phyloP scores from a whole-genome alignment of 2,113 vertebrate genomes.

The Lophius piscatorius region DNA sequence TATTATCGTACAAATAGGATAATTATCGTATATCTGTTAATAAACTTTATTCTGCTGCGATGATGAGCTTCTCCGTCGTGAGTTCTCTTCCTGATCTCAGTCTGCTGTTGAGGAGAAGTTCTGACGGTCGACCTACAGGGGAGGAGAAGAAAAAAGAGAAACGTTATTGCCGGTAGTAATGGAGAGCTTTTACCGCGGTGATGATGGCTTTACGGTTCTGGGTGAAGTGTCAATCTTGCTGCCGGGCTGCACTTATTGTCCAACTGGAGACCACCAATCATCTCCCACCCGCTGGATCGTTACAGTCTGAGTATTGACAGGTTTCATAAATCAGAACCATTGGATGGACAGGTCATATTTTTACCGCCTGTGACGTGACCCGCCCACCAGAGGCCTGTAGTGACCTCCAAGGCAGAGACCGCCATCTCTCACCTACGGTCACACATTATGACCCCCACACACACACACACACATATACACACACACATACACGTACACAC shows the following conservation, averaged over 20 bases:
- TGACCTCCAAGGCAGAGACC: conserved; percentile 53
- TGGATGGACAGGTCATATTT: conserved; percentile 78
- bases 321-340: conserved; percentile 77
- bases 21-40: too few relatives aligned
- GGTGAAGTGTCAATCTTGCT: conserved; percentile 58
- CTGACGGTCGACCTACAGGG: too few relatives aligned
- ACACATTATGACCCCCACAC: conserved; percentile 28
- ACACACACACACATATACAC: conserved; percentile 9
- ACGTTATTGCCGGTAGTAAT: conserved; percentile 30
- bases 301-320: conserved; percentile 73
- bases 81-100: too few relatives aligned
- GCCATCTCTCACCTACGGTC: conserved; percentile 24
- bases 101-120: too few relatives aligned
- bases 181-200: conserved; percentile 32
- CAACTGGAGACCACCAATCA: conserved; percentile 52
- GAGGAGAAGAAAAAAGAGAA: conserved; percentile 22
- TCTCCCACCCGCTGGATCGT: conserved; percentile 46
- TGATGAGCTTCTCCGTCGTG: too few relatives aligned
- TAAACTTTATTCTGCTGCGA: too few relatives aligned
- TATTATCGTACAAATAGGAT: too few relatives aligned
- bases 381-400: conserved; percentile 52
- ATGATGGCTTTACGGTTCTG: conserved; percentile 42
- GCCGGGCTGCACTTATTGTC: conserved; percentile 52
- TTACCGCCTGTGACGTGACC: conserved; percentile 67
- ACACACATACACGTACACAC: conserved; percentile 1